Evolutionary conservation across 2,797 vertebrate genomes (phyloP).

Genomic region (Anguilla pacifica): DNA sequence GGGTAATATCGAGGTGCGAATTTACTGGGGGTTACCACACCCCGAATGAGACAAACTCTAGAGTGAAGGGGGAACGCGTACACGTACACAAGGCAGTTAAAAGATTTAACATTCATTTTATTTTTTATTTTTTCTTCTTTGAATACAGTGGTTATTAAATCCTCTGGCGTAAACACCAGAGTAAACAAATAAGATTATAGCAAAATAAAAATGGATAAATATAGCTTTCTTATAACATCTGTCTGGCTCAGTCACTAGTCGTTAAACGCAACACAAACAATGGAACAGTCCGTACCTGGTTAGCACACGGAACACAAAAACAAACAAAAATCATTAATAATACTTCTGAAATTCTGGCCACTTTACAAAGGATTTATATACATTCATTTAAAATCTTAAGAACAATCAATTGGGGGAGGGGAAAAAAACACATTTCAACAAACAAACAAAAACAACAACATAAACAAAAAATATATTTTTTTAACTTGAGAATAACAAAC

Average conservation of each 20-base stretch:
- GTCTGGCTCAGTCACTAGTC: constrained; percentile 81
- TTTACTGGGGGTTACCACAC: background rate
- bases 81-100: constrained; percentile 32
- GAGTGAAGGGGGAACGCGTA: background rate
- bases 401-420: constrained; percentile 66
- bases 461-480: constrained; percentile 63
- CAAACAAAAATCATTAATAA: constrained; percentile 58
- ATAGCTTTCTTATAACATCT: constrained; percentile 71
- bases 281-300: constrained; percentile 67
- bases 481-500: constrained; percentile 31
- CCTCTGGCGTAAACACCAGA: constrained; percentile 73
- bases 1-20: background rate
- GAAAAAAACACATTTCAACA: constrained; percentile 67
- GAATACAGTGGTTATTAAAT: constrained; percentile 83
- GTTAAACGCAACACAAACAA: constrained; percentile 58
- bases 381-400: constrained; percentile 70
- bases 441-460: constrained; percentile 55
- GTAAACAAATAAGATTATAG: constrained; percentile 55
- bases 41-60: background rate
- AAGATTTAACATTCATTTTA: constrained; percentile 78
- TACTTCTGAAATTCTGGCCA: constrained; percentile 71
- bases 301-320: constrained; percentile 48
- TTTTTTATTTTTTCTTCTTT: constrained; percentile 68
- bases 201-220: constrained; percentile 71
- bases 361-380: constrained; percentile 57